phyloP scores from a whole-genome alignment of 2,888 invertebrate genomes.

The Cephus nigrinus region DNA sequence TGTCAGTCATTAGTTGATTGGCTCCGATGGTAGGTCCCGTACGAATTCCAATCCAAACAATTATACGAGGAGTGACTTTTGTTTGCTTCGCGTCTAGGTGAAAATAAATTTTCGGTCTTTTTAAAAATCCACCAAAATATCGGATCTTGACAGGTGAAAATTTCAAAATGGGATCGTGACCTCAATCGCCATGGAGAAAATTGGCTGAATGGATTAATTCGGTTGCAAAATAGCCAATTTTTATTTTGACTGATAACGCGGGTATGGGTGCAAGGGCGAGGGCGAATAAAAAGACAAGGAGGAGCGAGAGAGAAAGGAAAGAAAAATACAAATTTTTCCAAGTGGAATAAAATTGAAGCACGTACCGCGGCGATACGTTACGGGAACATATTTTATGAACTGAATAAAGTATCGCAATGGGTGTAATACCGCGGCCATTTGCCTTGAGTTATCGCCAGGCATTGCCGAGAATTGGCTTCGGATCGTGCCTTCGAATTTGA shows the following conservation, averaged over 20 bases:
- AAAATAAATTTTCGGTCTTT: slow-evolving; percentile 4
- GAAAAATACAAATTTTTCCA: background rate
- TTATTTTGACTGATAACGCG: too few species aligned
- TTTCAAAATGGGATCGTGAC: too few species aligned
- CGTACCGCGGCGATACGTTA: slow-evolving; percentile 54
- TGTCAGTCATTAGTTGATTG: slow-evolving; percentile 52
- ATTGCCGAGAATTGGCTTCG: slow-evolving; percentile 51
- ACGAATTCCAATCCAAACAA: slow-evolving; percentile 28
- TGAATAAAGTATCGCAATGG: slow-evolving; percentile 57
- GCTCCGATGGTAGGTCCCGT: slow-evolving; percentile 29
- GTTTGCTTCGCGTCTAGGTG: slow-evolving; percentile 18
- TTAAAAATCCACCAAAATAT: background rate
- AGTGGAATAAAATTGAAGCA: slow-evolving; percentile 55
- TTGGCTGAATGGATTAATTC: too few species aligned
- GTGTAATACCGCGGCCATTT: slow-evolving; percentile 53
- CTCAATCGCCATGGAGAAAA: too few species aligned
- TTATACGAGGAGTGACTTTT: slow-evolving; percentile 26
- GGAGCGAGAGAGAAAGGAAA: slow-evolving; percentile 4
- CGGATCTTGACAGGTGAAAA: too few species aligned
- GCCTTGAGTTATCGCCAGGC: slow-evolving; percentile 49
- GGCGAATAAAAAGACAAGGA: too few species aligned
- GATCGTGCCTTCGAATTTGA: slow-evolving; percentile 42
- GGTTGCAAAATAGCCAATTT: too few species aligned
- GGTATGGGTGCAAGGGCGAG: too few species aligned
- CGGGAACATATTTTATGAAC: slow-evolving; percentile 58